These are phyloP conservation scores for Nomada ferruginata DNA, from an alignment of 2,888 invertebrate species.

Conservation along the genomic window DNA sequence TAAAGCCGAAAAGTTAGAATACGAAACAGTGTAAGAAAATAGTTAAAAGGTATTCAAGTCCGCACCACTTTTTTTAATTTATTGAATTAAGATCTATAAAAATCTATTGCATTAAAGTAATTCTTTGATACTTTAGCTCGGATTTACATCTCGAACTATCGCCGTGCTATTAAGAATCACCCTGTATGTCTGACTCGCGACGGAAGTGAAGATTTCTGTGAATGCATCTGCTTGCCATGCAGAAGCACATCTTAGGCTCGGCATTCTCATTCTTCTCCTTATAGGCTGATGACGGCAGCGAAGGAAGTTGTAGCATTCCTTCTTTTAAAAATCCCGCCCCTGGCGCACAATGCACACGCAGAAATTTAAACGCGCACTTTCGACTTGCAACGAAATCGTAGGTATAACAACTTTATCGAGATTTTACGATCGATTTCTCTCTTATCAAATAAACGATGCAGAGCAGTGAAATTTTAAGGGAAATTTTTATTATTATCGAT, in stretches of 20 bases:
- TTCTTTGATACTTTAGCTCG: background rate
- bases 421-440: background rate
- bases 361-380: conserved; percentile 54
- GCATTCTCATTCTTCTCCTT: conserved; percentile 72
- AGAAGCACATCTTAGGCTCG: conserved; percentile 74
- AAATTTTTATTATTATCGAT: no score
- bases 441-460: background rate
- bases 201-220: conserved; percentile 75
- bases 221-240: conserved; percentile 78
- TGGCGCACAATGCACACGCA: conserved; percentile 51
- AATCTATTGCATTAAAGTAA: background rate
- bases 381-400: conserved; percentile 39
- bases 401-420: background rate
- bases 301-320: conserved; percentile 75
- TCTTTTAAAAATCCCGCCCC: conserved; percentile 68
- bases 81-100: no score
- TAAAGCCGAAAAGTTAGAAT: no score
- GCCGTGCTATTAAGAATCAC: conserved; percentile 22
- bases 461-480: background rate
- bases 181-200: conserved; percentile 54
- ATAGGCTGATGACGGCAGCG: conserved; percentile 70
- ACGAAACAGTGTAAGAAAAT: no score
- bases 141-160: background rate
- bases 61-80: background rate
- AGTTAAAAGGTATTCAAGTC: no score